phyloP scores from a whole-genome alignment of 1,140 invertebrate genomes.

The Drosophila virilis region DNA sequence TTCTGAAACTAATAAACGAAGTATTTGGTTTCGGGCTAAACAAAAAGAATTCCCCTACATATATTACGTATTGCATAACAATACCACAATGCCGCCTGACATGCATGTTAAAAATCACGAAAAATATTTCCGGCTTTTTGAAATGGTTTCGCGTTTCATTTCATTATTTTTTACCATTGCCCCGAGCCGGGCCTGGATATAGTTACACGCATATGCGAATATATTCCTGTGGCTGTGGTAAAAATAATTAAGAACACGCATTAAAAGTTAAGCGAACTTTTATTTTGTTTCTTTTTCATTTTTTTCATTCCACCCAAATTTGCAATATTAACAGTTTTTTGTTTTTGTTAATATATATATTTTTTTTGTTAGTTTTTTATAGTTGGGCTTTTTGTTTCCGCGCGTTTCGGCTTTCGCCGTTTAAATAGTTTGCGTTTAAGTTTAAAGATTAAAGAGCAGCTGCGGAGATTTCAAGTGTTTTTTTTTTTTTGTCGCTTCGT shows the following conservation, averaged over 20 bases:
- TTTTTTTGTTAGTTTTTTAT: background rate
- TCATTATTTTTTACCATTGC: background rate
- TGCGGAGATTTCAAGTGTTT: background rate
- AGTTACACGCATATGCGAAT: background rate
- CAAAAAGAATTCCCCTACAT: too few relatives aligned
- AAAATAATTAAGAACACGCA: conserved; percentile 45
- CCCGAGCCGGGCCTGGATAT: background rate
- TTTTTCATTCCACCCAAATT: conserved; percentile 1
- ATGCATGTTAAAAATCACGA: background rate
- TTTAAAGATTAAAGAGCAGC: conserved; percentile 1
- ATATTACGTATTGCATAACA: too few relatives aligned
- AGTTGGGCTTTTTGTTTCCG: too few relatives aligned
- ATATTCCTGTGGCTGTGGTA: conserved; percentile 31
- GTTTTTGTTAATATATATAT: background rate
- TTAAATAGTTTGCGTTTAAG: background rate
- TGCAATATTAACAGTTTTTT: conserved; percentile 8
- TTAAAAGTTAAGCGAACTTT: conserved; percentile 29
- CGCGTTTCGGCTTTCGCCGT: background rate
- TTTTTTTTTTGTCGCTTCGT: too few relatives aligned
- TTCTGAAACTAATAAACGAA: too few relatives aligned
- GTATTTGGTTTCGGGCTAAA: too few relatives aligned
- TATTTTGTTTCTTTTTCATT: background rate
- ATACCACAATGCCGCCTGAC: too few relatives aligned
- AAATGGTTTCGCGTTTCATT: conserved; percentile 7
- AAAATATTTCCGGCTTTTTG: conserved; percentile 26